These are phyloP conservation scores for Mus pahari DNA, from an alignment of 2,113 vertebrate genomes.

Conservation along the genomic window DNA sequence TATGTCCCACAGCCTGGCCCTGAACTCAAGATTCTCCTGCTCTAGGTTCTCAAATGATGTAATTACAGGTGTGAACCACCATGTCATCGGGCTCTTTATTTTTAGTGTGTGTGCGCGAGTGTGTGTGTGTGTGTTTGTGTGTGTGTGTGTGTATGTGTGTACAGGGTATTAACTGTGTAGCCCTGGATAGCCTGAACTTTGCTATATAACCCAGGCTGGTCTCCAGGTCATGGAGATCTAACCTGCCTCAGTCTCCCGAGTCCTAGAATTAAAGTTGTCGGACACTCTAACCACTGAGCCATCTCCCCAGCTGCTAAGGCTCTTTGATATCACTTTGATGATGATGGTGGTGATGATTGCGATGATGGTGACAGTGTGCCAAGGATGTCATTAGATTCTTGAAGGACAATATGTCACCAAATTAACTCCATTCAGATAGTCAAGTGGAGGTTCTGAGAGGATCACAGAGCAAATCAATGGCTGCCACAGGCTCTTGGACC, in stretches of 20 bases:
- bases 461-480: conserved; percentile 23
- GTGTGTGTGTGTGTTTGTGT: background rate
- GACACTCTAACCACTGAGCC: background rate
- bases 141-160: background rate
- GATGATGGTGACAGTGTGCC: background rate
- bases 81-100: background rate
- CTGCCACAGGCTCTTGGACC: background rate
- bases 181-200: background rate
- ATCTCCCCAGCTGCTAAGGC: background rate
- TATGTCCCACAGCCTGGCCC: background rate
- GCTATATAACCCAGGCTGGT: background rate
- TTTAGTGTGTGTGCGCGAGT: background rate
- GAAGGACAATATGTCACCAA: background rate
- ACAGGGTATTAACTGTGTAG: background rate
- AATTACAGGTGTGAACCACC: background rate
- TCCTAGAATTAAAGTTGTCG: background rate
- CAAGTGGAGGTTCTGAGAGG: conserved; percentile 41
- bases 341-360: too few relatives aligned
- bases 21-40: background rate
- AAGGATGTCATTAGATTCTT: background rate
- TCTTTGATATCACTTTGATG: background rate
- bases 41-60: background rate
- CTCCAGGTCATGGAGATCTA: background rate
- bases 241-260: background rate
- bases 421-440: background rate